phyloP scores from a whole-genome alignment of 2,113 vertebrate species.

The Pycnonotus jocosus region DNA sequence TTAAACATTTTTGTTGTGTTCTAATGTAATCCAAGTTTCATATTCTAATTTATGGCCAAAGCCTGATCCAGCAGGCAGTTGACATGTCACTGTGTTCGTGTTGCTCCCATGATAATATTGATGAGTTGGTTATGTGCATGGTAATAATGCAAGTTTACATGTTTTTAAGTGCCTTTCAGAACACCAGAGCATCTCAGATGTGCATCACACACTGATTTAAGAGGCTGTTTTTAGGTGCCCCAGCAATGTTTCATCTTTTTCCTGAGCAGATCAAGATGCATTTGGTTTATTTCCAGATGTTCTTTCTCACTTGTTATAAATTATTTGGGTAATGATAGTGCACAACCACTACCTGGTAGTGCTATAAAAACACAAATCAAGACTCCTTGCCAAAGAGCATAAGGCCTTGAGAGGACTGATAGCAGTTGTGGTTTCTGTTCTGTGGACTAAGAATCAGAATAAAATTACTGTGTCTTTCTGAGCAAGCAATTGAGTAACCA shows the following conservation, averaged over 20 bases:
- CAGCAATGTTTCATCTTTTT: background rate
- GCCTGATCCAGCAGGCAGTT: background rate
- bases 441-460: background rate
- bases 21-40: background rate
- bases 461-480: conserved; percentile 16
- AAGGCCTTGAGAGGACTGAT: background rate
- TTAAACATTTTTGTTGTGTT: background rate
- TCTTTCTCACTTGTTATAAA: conserved; percentile 6
- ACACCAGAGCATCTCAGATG: background rate
- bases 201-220: background rate
- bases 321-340: background rate
- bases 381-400: background rate
- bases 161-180: background rate
- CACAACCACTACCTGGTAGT: background rate
- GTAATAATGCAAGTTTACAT: background rate
- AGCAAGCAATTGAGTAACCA: conserved; percentile 2
- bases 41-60: background rate
- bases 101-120: background rate
- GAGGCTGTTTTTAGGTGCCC: background rate
- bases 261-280: background rate
- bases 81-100: background rate
- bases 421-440: background rate
- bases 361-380: background rate
- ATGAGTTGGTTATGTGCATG: background rate
- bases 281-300: background rate